Evolutionary conservation across 2,888 invertebrate genomes (phyloP).

Genomic region (Cerceris rybyensis): DNA sequence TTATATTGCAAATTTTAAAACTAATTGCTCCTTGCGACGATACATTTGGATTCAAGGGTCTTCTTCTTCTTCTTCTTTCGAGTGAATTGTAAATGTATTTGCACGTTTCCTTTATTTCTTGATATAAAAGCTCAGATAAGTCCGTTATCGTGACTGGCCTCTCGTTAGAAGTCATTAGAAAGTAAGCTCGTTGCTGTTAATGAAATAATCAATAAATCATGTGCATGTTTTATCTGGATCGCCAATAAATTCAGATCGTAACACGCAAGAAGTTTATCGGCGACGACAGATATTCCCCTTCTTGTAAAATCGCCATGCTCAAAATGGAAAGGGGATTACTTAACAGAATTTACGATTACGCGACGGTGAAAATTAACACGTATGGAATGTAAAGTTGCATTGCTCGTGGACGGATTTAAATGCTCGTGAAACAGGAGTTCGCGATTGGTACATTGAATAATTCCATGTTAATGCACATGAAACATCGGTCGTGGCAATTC

Average conservation of each 20-base stretch:
- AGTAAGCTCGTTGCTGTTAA: slow-evolving; percentile 53
- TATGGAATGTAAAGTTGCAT: not conserved
- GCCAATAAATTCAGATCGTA: slow-evolving; percentile 45
- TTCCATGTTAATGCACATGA: too few species aligned
- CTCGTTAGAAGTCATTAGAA: slow-evolving; percentile 59
- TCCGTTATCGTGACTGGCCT: slow-evolving; percentile 31
- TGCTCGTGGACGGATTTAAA: not conserved
- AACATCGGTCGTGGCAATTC: too few species aligned
- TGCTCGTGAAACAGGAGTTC: not conserved
- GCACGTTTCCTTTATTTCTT: not conserved
- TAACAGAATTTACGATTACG: slow-evolving; percentile 27
- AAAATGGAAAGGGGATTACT: slow-evolving; percentile 34
- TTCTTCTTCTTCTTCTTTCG: not conserved
- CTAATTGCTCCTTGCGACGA: slow-evolving; percentile 17
- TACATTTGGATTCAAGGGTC: slow-evolving; percentile 6
- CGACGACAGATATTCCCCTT: slow-evolving; percentile 30
- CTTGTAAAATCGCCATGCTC: slow-evolving; percentile 43
- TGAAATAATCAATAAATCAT: slow-evolving; percentile 59
- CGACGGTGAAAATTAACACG: slow-evolving; percentile 37
- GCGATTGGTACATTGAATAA: too few species aligned
- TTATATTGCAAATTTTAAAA: slow-evolving; percentile 9
- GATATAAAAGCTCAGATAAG: slow-evolving; percentile 26
- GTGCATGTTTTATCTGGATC: slow-evolving; percentile 33
- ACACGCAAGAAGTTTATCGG: slow-evolving; percentile 43
- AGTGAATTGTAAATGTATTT: not conserved